Evolutionary conservation across 92 coral and sea anemone genomes (phyloP).

Genomic region (Scolanthus callimorphus): DNA sequence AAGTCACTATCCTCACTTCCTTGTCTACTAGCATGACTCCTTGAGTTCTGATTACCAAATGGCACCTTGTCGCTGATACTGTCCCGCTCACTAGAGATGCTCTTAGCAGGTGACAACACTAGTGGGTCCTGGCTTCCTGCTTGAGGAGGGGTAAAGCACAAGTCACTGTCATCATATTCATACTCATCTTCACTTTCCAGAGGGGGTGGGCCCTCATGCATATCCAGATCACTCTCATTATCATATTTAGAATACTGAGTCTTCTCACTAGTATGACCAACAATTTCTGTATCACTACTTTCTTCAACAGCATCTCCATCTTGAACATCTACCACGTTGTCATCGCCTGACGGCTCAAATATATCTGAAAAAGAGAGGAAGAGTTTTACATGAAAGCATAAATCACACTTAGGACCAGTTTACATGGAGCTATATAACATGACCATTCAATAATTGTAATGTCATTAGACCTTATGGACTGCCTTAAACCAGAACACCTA

Average conservation of each 20-base stretch:
- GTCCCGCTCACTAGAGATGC: conserved; percentile 18
- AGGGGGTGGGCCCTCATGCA: conserved; percentile 73
- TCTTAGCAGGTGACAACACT: conserved; percentile 21
- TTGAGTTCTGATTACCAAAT: neutral
- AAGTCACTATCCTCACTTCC: conserved; percentile 23
- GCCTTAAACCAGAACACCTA: no score
- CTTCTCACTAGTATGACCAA: conserved; percentile 76
- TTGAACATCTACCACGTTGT: conserved; percentile 66
- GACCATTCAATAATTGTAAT: no score
- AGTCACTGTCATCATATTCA: conserved; percentile 66
- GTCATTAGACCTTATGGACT: no score
- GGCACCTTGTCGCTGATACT: neutral
- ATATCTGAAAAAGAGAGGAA: conserved; percentile 74
- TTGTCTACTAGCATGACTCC: conserved; percentile 1
- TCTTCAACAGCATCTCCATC: conserved; percentile 88
- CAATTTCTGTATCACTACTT: conserved; percentile 83
- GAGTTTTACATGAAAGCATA: no score
- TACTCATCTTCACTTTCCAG: conserved; percentile 55
- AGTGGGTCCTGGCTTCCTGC: conserved; percentile 21
- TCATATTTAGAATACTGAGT: conserved; percentile 59
- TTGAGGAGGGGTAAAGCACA: conserved; percentile 30
- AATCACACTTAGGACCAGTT: no score
- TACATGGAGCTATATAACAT: no score
- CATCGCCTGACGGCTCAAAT: conserved; percentile 65
- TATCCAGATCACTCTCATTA: conserved; percentile 40